Evolutionary conservation across 2,797 vertebrate genomes (phyloP).

Genomic region (Girardinus metallicus): DNA sequence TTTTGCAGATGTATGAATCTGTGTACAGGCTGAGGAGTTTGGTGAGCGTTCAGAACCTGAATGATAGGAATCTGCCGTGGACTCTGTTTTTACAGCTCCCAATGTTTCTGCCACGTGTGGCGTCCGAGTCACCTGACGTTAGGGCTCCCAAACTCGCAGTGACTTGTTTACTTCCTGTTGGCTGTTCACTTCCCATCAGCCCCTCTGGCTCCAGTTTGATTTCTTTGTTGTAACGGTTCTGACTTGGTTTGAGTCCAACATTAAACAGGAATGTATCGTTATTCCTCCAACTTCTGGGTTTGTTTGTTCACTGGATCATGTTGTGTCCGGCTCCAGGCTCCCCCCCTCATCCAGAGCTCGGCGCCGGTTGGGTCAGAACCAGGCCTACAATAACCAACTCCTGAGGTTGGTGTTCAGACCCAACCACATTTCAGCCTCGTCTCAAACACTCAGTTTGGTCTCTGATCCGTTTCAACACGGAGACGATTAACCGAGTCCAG

Average conservation of each 20-base stretch:
- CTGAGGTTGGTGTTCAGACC: neutral
- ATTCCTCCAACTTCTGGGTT: conserved; percentile 76
- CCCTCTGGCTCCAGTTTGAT: conserved; percentile 55
- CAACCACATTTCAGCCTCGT: neutral
- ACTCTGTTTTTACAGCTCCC: conserved; percentile 74
- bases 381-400: neutral
- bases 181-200: conserved; percentile 63
- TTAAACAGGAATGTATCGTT: conserved; percentile 83
- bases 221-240: conserved; percentile 65
- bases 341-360: conserved; percentile 10
- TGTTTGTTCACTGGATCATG: conserved; percentile 62
- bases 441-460: too few species aligned
- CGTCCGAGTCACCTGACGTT: conserved; percentile 69
- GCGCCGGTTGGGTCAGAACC: neutral
- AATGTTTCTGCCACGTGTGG: conserved; percentile 79
- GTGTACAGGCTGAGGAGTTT: conserved; percentile 79
- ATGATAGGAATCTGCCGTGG: conserved; percentile 69
- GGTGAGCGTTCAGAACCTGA: conserved; percentile 73
- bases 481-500: neutral
- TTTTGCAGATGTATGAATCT: conserved; percentile 83
- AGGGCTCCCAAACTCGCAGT: conserved; percentile 73
- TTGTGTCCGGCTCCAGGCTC: conserved; percentile 45
- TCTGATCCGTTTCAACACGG: neutral
- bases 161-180: conserved; percentile 79
- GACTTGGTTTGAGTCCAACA: conserved; percentile 63